A percentile compares a stretch with the other conserved stretches of the same genome.
These are phyloP conservation scores for Dipodomys ordii DNA, from an alignment of 2,113 vertebrate species.

Conservation along the genomic window DNA sequence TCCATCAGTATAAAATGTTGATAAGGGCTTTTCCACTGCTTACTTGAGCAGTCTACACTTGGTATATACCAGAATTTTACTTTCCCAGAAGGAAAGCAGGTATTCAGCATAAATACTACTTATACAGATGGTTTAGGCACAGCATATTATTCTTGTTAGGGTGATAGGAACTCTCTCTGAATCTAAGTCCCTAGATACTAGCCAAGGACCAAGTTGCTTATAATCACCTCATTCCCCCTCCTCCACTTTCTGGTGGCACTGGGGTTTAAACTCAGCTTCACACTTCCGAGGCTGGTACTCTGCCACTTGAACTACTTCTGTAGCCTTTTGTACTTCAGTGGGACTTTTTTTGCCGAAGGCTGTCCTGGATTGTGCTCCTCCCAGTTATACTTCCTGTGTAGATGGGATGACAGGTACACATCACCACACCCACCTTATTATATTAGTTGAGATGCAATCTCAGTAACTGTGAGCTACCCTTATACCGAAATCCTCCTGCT, in stretches of 20 bases:
- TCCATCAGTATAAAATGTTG: constrained; percentile 42
- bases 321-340: too few species aligned
- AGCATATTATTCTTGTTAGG: neutral
- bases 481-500: too few species aligned
- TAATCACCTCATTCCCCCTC: neutral
- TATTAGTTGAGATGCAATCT: too few species aligned
- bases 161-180: neutral
- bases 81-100: constrained; percentile 24
- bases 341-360: neutral
- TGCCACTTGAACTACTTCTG: too few species aligned
- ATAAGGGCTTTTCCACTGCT: neutral
- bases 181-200: neutral
- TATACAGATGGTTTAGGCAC: neutral
- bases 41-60: neutral
- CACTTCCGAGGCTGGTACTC: too few species aligned
- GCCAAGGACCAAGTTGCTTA: neutral
- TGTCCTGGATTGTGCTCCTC: too few species aligned
- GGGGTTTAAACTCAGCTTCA: too few species aligned
- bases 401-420: too few species aligned
- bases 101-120: constrained; percentile 24
- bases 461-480: too few species aligned
- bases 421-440: too few species aligned
- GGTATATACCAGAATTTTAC: neutral
- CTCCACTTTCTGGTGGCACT: too few species aligned
- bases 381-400: too few species aligned